phyloP scores from a whole-genome alignment of 1,140 invertebrate species.

The Drosophila ercepeae region DNA sequence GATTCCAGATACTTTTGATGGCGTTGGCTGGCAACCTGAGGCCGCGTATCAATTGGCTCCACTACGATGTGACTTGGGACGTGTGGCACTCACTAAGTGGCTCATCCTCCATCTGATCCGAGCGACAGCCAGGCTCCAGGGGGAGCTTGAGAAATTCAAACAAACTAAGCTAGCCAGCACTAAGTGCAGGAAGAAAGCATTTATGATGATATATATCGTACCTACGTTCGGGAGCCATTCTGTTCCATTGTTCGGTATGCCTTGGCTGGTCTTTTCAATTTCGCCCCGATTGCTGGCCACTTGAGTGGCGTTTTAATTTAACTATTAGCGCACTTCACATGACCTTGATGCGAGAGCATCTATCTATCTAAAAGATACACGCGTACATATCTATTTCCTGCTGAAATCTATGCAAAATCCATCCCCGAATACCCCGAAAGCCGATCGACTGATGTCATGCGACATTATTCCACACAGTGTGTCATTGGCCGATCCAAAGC shows the following conservation, averaged over 20 bases:
- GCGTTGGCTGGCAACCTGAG: conserved; percentile 59
- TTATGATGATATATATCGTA: conserved; percentile 64
- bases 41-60: conserved; percentile 69
- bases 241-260: conserved; percentile 28
- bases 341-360: conserved; percentile 42
- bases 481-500: conserved; percentile 35
- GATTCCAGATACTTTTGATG: conserved; percentile 24
- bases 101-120: conserved; percentile 60
- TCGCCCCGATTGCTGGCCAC: conserved; percentile 37
- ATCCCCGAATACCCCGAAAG: conserved; percentile 26
- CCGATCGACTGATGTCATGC: conserved; percentile 67
- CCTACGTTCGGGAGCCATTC: conserved; percentile 17
- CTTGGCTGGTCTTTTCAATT: conserved; percentile 48
- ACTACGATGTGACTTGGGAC: conserved; percentile 55
- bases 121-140: conserved; percentile 20
- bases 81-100: conserved; percentile 78
- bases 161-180: conserved; percentile 45
- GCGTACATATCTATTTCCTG: conserved; percentile 5
- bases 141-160: conserved; percentile 13
- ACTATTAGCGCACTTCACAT: conserved; percentile 56
- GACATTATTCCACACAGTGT: conserved; percentile 40
- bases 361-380: conserved; percentile 1
- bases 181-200: conserved; percentile 79
- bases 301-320: conserved; percentile 63
- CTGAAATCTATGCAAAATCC: conserved; percentile 15